These are phyloP conservation scores for Diachasma alloeum DNA, from an alignment of 1,140 invertebrate species.

Conservation along the genomic window DNA sequence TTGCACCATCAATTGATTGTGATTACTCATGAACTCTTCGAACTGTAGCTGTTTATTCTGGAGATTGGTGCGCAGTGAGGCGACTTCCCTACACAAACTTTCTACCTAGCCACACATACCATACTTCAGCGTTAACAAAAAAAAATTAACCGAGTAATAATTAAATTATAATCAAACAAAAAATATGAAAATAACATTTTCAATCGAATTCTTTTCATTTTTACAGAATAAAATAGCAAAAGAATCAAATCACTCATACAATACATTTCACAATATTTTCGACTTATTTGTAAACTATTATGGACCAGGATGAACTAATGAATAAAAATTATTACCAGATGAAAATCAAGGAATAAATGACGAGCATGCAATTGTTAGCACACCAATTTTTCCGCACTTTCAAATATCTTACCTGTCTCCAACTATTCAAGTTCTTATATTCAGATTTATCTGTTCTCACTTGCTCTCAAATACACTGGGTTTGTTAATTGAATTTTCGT, in stretches of 20 bases:
- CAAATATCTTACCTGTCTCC: not conserved
- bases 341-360: not conserved
- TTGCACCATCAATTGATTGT: conserved; percentile 50
- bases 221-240: conserved; percentile 5
- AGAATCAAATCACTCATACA: not conserved
- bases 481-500: conserved; percentile 58
- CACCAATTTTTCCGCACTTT: not conserved
- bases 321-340: not conserved
- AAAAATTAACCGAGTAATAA: conserved; percentile 33
- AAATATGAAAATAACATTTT: not conserved
- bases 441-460: not conserved
- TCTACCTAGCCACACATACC: conserved; percentile 63
- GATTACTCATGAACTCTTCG: conserved; percentile 60
- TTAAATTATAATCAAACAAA: conserved; percentile 14
- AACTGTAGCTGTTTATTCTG: conserved; percentile 63
- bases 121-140: conserved; percentile 62
- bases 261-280: too few species aligned
- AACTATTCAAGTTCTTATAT: not conserved
- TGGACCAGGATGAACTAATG: not conserved
- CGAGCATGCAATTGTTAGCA: not conserved
- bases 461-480: conserved; percentile 40
- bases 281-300: not conserved
- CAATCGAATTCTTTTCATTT: conserved; percentile 6
- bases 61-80: conserved; percentile 62
- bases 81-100: conserved; percentile 65